These are phyloP conservation scores for Onthophagus sagittarius DNA, from an alignment of 2,888 invertebrate genomes.

Conservation along the genomic window DNA sequence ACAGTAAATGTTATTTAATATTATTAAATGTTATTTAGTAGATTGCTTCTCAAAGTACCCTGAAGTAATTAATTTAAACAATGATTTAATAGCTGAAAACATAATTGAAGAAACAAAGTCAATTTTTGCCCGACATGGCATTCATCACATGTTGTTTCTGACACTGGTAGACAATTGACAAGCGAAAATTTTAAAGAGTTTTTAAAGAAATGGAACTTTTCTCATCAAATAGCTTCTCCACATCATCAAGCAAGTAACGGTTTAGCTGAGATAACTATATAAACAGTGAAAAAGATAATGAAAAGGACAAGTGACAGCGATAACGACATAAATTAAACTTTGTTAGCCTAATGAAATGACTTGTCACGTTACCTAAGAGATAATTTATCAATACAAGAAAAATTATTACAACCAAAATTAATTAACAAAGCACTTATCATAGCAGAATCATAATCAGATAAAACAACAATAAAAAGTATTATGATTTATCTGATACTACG, in stretches of 20 bases:
- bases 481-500: too few relatives aligned
- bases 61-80: too few relatives aligned
- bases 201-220: slow-evolving; percentile 27
- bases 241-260: slow-evolving; percentile 25
- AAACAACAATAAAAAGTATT: too few relatives aligned
- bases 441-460: too few relatives aligned
- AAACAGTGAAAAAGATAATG: slow-evolving; percentile 22
- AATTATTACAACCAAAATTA: too few relatives aligned
- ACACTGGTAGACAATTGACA: slow-evolving; percentile 31
- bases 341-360: slow-evolving; percentile 22
- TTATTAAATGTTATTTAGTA: too few relatives aligned
- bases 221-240: slow-evolving; percentile 24
- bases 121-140: slow-evolving; percentile 2
- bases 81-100: too few relatives aligned
- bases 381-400: too few relatives aligned
- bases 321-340: slow-evolving; percentile 21
- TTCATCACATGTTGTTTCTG: slow-evolving; percentile 21
- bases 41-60: too few relatives aligned
- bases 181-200: slow-evolving; percentile 24
- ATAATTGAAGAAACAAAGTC: not conserved
- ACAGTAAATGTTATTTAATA: too few relatives aligned
- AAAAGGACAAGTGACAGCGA: slow-evolving; percentile 19
- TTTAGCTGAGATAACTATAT: slow-evolving; percentile 20
- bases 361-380: slow-evolving; percentile 8
- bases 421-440: too few relatives aligned